Percentiles rank a stretch among this genome's conserved stretches.
These are phyloP conservation scores for Cosmia pyralina DNA, from an alignment of 2,888 invertebrate genomes.

Conservation along the genomic window DNA sequence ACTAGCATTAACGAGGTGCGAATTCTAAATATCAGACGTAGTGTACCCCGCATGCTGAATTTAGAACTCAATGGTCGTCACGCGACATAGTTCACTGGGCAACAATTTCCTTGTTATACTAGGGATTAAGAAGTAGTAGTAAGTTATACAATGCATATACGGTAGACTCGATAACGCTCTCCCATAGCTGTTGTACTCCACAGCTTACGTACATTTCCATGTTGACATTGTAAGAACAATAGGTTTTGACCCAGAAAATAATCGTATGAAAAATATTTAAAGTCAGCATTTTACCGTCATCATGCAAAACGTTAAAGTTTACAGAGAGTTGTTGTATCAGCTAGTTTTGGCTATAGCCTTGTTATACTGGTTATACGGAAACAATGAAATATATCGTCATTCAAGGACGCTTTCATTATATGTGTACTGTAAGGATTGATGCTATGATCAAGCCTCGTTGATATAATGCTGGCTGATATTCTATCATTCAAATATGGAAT, in stretches of 20 bases:
- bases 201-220: constrained; percentile 23
- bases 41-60: constrained; percentile 47
- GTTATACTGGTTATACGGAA: not conserved
- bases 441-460: too few species aligned
- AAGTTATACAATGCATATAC: constrained; percentile 5
- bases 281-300: not conserved
- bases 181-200: constrained; percentile 17
- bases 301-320: not conserved
- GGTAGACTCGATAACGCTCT: constrained; percentile 24
- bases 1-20: constrained; percentile 29
- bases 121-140: not conserved
- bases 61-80: constrained; percentile 43
- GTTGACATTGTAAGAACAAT: constrained; percentile 44
- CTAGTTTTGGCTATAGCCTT: not conserved
- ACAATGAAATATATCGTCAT: not conserved
- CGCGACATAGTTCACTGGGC: constrained; percentile 34
- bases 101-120: constrained; percentile 28
- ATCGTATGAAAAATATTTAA: constrained; percentile 2
- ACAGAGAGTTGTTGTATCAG: not conserved
- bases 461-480: too few species aligned
- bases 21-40: constrained; percentile 36
- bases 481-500: too few species aligned
- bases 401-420: not conserved
- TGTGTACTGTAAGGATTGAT: too few species aligned
- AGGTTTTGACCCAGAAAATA: constrained; percentile 20